Evolutionary conservation across 1,140 invertebrate genomes (phyloP).

Genomic region (Parapsyche elsis): DNA sequence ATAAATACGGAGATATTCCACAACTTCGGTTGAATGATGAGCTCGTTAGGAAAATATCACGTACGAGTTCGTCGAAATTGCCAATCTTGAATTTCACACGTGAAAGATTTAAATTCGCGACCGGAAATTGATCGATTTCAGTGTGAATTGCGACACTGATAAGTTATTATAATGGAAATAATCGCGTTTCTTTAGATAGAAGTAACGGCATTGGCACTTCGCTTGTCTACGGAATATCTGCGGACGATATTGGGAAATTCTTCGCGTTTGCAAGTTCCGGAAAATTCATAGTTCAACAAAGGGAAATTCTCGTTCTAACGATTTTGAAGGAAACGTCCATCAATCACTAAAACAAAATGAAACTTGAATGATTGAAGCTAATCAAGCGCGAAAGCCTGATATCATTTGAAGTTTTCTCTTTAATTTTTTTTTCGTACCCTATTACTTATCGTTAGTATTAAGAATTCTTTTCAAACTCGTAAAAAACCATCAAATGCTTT

Average conservation of each 20-base stretch:
- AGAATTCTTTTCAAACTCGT: no score
- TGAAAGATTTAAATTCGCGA: no score
- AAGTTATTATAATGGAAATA: no score
- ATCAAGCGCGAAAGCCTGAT: slow-evolving; percentile 34
- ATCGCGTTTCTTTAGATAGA: no score
- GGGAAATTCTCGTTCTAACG: background rate
- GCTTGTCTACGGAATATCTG: no score
- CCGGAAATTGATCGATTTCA: no score
- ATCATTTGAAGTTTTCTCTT: slow-evolving; percentile 16
- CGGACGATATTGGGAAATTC: background rate
- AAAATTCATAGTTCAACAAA: background rate
- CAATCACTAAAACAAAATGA: slow-evolving; percentile 29
- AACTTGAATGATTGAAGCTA: slow-evolving; percentile 37
- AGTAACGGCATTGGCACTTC: no score
- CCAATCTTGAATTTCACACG: no score
- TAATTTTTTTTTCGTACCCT: background rate
- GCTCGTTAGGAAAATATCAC: slow-evolving; percentile 13
- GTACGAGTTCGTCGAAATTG: no score
- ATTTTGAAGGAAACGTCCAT: slow-evolving; percentile 18
- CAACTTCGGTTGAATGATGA: background rate
- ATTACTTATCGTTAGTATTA: no score
- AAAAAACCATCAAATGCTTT: no score
- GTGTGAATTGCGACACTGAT: no score
- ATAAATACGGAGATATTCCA: background rate
- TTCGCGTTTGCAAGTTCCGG: background rate